A percentile compares a stretch with the other conserved stretches of the same genome.
phyloP scores from a whole-genome alignment of 2,888 invertebrate species.

The Eupeodes luniger region DNA sequence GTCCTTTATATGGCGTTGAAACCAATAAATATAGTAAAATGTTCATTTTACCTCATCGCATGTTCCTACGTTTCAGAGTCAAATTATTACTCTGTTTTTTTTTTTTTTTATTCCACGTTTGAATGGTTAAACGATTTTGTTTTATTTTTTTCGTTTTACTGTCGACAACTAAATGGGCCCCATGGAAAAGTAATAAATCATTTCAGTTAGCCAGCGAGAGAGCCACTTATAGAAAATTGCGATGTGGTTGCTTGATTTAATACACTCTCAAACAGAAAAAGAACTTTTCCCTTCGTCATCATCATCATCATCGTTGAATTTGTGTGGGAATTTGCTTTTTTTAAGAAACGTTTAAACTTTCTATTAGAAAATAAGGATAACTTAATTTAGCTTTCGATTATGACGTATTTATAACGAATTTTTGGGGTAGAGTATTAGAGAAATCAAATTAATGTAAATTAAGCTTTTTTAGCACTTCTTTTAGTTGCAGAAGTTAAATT shows the following conservation, averaged over 20 bases:
- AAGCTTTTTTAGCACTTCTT: too few relatives aligned
- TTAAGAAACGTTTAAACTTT: neutral
- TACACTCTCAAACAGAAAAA: neutral
- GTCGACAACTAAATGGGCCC: conserved; percentile 73
- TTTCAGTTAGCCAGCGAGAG: conserved; percentile 34
- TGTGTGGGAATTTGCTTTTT: neutral
- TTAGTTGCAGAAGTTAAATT: too few relatives aligned
- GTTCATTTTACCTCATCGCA: conserved; percentile 29
- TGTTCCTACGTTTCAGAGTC: conserved; percentile 10
- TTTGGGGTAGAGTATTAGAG: too few relatives aligned
- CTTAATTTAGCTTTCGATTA: neutral
- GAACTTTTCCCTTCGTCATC: neutral
- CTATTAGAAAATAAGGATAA: too few relatives aligned
- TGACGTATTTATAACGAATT: too few relatives aligned
- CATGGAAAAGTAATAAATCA: conserved; percentile 68
- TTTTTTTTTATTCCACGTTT: conserved; percentile 52
- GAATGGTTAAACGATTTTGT: conserved; percentile 55
- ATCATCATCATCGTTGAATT: neutral
- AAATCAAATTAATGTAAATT: too few relatives aligned
- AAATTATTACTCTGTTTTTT: conserved; percentile 61
- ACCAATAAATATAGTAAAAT: conserved; percentile 68
- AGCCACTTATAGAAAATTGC: conserved; percentile 71
- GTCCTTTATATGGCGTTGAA: conserved; percentile 21
- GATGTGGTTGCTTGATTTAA: conserved; percentile 65
- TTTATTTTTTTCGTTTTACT: conserved; percentile 39